A percentile compares a stretch with the other conserved stretches of the same genome.
These are phyloP conservation scores for Physella acuta DNA, from an alignment of 1,140 invertebrate genomes.

Conservation along the genomic window DNA sequence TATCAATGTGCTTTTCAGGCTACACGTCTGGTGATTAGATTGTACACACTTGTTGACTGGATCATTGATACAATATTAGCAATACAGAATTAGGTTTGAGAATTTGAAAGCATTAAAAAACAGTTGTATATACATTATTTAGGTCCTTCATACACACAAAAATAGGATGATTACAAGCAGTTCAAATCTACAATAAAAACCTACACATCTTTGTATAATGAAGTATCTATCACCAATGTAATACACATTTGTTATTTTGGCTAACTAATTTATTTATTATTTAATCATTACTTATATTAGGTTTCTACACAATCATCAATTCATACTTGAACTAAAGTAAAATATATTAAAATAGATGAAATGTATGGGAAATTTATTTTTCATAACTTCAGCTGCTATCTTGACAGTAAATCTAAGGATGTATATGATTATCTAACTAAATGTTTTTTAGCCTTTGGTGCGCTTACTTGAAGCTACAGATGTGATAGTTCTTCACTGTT, in stretches of 20 bases:
- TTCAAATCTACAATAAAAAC: too few relatives aligned
- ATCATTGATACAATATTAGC: not conserved
- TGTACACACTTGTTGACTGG: not conserved
- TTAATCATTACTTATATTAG: not conserved
- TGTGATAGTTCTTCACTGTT: slow-evolving; percentile 50
- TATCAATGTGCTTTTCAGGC: not conserved
- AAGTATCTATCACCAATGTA: not conserved
- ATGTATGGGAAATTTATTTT: not conserved
- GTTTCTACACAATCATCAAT: not conserved
- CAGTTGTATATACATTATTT: too few relatives aligned
- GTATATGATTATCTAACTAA: not conserved
- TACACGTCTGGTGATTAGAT: not conserved
- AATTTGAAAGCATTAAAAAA: too few relatives aligned
- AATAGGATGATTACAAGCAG: too few relatives aligned
- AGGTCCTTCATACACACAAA: too few relatives aligned
- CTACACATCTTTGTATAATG: too few relatives aligned
- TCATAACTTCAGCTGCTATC: not conserved
- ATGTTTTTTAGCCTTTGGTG: slow-evolving; percentile 38
- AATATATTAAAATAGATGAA: not conserved
- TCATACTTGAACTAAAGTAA: not conserved
- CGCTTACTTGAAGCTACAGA: slow-evolving; percentile 45
- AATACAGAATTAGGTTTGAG: not conserved
- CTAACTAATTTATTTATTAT: not conserved
- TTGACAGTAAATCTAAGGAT: not conserved
- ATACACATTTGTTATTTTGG: not conserved